Evolutionary conservation across 92 coral and sea anemone genomes (phyloP), one percentile per base, ranked within the genome.

Genomic region (Parazoanthus atlanticus): DNA sequence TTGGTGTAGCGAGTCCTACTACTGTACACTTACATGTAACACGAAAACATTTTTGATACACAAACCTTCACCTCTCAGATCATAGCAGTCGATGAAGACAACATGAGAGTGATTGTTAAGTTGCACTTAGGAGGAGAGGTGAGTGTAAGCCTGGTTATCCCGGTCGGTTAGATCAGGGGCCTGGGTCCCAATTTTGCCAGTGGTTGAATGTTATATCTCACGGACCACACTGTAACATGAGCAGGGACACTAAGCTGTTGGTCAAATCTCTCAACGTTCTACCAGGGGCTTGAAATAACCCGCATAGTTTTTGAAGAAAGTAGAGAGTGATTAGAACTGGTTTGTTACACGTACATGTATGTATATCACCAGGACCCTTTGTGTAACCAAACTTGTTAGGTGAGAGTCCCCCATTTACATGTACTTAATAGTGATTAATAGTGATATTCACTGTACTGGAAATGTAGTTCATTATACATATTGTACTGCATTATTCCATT

Each of bases 21-120:
- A 43, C 8, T 6, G 38, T 36, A 43, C 47, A 43, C 47, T 9
- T 9, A 43, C 47, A 8, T 11, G 11, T 46, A 46, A 8, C 49
- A 46, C 12, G 12, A 52, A 2, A 2, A 15, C 3, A 52, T 15
- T 13, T 13, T 1, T 52, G 19, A 46, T 13, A 36, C 30, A 78
- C 13, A 38, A 0, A 32, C 84, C 40, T 21, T 56, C 16, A 21
- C 64, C 66, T 90, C 33, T 5, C 91, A 97, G 99, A 94, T 97
- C 79, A 93, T 94, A 15, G 93, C 98, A 21, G 94, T 97, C 2
- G 99, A 97, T 84, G 92, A 95, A 33, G 99, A 97, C 79, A 97
- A 94, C 36, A 92, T 93, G 56, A 89, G 98, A 86, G 92, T 95
- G 17, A 95, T 95, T 54, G 90, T 97, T 30, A 80, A 92, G 73